phyloP scores from a whole-genome alignment of 2,113 vertebrate genomes.

The Rattus rattus region DNA sequence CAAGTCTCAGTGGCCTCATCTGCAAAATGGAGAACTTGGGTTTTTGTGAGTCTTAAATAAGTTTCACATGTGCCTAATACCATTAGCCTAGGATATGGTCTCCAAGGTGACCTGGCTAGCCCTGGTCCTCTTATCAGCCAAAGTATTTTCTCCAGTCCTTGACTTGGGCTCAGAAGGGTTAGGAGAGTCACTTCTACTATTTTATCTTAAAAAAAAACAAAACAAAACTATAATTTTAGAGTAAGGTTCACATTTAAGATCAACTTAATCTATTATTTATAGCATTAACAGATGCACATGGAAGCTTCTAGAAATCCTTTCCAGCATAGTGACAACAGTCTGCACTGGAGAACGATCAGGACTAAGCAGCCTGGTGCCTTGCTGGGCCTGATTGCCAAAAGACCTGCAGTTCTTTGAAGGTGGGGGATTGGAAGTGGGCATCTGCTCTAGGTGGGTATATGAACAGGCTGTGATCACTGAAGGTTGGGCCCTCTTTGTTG shows the following conservation, averaged over 20 bases:
- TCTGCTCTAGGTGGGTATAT: neutral
- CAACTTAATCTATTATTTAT: neutral
- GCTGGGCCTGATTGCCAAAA: neutral
- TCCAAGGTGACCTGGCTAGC: no score
- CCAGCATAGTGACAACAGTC: neutral
- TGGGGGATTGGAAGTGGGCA: no score
- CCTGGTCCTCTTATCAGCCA: neutral
- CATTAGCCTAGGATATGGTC: neutral
- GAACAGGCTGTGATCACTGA: fast-evolving
- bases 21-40: neutral
- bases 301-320: neutral
- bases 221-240: neutral
- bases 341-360: no score
- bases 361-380: neutral
- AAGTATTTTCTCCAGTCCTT: neutral
- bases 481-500: no score
- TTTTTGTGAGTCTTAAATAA: neutral
- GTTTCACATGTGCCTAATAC: fast-evolving
- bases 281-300: neutral
- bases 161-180: neutral
- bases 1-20: neutral
- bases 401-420: neutral
- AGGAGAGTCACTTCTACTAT: neutral
- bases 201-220: neutral
- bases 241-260: neutral